Evolutionary conservation across 2,113 vertebrate species (phyloP).

Genomic region (Lycocorax pyrrhopterus): DNA sequence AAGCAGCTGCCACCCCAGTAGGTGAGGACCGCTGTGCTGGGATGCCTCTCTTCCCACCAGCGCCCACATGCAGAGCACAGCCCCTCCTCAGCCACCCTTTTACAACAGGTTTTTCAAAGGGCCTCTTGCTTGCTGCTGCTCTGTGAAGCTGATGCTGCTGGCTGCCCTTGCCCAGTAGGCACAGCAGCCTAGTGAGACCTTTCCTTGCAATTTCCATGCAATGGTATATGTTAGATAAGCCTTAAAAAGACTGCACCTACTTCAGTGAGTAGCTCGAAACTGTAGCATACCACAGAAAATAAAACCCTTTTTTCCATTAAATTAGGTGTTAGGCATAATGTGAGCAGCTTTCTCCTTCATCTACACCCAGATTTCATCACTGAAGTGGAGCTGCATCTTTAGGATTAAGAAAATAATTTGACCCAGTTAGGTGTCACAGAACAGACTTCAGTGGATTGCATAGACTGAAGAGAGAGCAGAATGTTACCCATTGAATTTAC

Average conservation of each 20-base stretch:
- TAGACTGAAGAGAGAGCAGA: neutral
- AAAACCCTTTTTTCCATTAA: neutral
- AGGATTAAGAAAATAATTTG: conserved; percentile 10
- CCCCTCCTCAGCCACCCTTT: neutral
- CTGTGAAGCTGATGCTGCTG: neutral
- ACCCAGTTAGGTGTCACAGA: neutral
- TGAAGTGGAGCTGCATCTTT: neutral
- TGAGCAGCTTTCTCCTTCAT: neutral
- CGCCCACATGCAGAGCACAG: neutral
- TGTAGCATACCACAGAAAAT: neutral
- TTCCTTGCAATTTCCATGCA: neutral
- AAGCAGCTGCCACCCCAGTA: neutral
- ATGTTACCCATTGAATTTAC: conserved; percentile 47
- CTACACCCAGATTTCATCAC: neutral
- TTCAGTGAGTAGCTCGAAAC: neutral
- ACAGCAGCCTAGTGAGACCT: neutral
- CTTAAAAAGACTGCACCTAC: neutral
- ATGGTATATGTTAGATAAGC: neutral
- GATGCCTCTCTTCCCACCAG: neutral
- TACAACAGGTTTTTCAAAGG: neutral
- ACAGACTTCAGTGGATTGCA: neutral
- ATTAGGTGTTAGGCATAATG: neutral
- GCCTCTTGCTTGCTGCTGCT: neutral
- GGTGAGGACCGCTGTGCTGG: neutral
- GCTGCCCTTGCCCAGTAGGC: neutral